A percentile compares a stretch with the other conserved stretches of the same genome.
Evolutionary conservation across 2,888 invertebrate genomes (phyloP).

Genomic region (Diplolepis rosae): DNA sequence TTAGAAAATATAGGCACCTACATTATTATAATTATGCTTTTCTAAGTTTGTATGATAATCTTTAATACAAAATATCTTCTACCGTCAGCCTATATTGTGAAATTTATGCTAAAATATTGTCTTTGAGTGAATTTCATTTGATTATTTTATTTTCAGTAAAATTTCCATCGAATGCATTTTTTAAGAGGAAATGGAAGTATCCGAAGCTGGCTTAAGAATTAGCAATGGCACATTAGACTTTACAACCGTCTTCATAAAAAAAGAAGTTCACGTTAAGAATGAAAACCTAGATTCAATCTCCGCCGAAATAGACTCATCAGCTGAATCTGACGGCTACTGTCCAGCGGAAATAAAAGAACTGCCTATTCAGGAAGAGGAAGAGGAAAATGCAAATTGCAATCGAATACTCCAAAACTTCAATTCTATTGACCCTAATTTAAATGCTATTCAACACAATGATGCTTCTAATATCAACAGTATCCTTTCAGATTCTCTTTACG

Average conservation of each 20-base stretch:
- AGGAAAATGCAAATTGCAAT: conserved; percentile 35
- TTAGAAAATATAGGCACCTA: too few relatives aligned
- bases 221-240: conserved; percentile 51
- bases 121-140: too few relatives aligned
- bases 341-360: background rate
- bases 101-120: too few relatives aligned
- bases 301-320: background rate
- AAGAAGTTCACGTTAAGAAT: conserved; percentile 36
- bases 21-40: too few relatives aligned
- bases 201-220: conserved; percentile 54
- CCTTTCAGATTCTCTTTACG: conserved; percentile 47
- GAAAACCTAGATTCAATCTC: background rate
- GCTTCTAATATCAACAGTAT: conserved; percentile 40
- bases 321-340: background rate
- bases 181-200: conserved; percentile 60
- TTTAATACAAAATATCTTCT: too few relatives aligned
- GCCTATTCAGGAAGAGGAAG: background rate
- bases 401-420: conserved; percentile 34
- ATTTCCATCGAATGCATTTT: background rate
- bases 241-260: conserved; percentile 46
- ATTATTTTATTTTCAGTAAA: conserved; percentile 3
- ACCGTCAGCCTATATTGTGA: too few relatives aligned
- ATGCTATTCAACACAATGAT: conserved; percentile 44
- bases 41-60: too few relatives aligned
- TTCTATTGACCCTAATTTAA: conserved; percentile 45